A percentile compares a stretch with the other conserved stretches of the same genome.
These are phyloP conservation scores for Catocala nupta DNA, from an alignment of 2,888 invertebrate genomes.

Conservation along the genomic window DNA sequence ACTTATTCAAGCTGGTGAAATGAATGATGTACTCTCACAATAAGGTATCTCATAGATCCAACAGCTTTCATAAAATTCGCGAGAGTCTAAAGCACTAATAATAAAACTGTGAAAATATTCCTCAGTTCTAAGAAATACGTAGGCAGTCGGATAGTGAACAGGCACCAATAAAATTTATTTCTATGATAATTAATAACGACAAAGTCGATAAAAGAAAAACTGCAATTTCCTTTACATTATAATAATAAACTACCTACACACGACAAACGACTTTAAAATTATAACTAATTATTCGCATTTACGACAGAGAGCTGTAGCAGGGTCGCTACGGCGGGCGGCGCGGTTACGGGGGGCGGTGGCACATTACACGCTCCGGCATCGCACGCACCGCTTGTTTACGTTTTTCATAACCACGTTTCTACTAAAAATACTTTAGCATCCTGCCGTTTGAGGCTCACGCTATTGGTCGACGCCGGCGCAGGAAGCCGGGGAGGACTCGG, in stretches of 20 bases:
- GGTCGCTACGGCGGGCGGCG: slow-evolving; percentile 56
- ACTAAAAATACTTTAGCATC: slow-evolving; percentile 86
- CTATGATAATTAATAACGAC: slow-evolving; percentile 40
- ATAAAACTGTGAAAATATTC: slow-evolving; percentile 17
- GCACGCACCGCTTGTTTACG: slow-evolving; percentile 82
- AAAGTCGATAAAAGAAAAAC: slow-evolving; percentile 50
- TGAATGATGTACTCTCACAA: slow-evolving; percentile 4
- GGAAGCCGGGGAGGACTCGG: slow-evolving; percentile 78
- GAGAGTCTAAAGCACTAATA: slow-evolving; percentile 9
- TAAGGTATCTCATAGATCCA: neutral
- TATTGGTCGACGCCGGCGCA: slow-evolving; percentile 80
- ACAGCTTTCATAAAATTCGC: slow-evolving; percentile 6
- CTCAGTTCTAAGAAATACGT: slow-evolving; percentile 26
- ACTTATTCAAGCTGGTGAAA: slow-evolving; percentile 17
- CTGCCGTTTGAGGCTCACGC: slow-evolving; percentile 84
- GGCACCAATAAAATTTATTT: slow-evolving; percentile 27
- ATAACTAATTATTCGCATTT: slow-evolving; percentile 65
- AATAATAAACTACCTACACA: slow-evolving; percentile 62
- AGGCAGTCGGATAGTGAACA: slow-evolving; percentile 30
- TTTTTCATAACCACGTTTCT: slow-evolving; percentile 84
- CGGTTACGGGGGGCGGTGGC: slow-evolving; percentile 60
- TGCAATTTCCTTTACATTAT: slow-evolving; percentile 54
- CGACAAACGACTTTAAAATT: slow-evolving; percentile 65
- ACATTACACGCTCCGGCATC: slow-evolving; percentile 65
- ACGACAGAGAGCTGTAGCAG: slow-evolving; percentile 58